phyloP scores from a whole-genome alignment of 2,888 invertebrate genomes.

The Xestia xanthographa region DNA sequence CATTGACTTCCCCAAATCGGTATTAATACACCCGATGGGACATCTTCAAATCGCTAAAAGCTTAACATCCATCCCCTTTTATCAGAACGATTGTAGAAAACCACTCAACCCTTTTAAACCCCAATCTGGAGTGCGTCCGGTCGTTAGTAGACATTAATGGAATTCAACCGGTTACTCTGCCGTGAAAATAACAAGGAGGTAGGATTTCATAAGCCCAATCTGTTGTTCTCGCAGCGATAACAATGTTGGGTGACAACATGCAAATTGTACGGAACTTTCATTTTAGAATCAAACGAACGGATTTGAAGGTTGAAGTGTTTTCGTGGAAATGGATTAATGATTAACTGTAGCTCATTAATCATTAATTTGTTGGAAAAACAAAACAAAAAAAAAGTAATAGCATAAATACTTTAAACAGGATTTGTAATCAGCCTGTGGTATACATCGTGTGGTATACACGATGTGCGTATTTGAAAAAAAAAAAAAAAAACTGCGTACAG shows the following conservation, averaged over 20 bases:
- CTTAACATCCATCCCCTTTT: slow-evolving; percentile 88
- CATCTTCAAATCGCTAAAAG: slow-evolving; percentile 89
- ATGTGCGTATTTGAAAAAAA: background rate
- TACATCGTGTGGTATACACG: no score
- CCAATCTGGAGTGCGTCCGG: slow-evolving; percentile 89
- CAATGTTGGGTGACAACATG: slow-evolving; percentile 69
- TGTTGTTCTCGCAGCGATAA: slow-evolving; percentile 79
- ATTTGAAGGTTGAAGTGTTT: slow-evolving; percentile 11
- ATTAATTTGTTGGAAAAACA: background rate
- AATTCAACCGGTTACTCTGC: slow-evolving; percentile 86
- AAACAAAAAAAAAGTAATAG: background rate
- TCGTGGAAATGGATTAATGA: background rate
- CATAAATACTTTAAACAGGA: background rate
- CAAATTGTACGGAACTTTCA: slow-evolving; percentile 60
- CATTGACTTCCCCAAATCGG: slow-evolving; percentile 70
- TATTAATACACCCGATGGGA: slow-evolving; percentile 80
- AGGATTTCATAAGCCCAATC: slow-evolving; percentile 79
- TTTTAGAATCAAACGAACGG: slow-evolving; percentile 35
- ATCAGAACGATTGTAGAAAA: slow-evolving; percentile 89
- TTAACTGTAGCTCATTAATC: background rate
- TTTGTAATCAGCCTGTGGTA: background rate
- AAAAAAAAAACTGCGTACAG: background rate
- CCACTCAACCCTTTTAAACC: slow-evolving; percentile 91
- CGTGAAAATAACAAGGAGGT: slow-evolving; percentile 88
- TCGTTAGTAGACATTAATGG: slow-evolving; percentile 90